phyloP scores from a whole-genome alignment of 2,113 vertebrate species.

The Esox niger region DNA sequence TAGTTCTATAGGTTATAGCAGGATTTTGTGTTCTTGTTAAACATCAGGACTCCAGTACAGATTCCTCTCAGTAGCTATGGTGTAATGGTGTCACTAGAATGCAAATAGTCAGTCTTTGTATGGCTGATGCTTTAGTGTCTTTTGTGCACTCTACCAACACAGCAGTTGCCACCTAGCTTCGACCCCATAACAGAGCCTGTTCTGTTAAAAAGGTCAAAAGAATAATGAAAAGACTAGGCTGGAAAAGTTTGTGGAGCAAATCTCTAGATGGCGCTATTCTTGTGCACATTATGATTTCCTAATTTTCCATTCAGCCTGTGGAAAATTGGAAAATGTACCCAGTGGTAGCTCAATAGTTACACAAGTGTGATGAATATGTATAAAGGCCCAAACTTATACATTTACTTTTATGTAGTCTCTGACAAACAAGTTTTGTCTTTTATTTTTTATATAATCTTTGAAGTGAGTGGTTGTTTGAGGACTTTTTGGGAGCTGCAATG shows the following conservation, averaged over 20 bases:
- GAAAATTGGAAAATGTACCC: too few relatives aligned
- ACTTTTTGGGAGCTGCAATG: slow-evolving; percentile 35
- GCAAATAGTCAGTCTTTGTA: background rate
- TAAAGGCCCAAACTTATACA: too few relatives aligned
- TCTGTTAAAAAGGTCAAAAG: slow-evolving; percentile 3
- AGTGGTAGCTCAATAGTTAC: too few relatives aligned
- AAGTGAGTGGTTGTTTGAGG: background rate
- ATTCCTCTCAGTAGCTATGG: background rate
- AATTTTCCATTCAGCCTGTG: too few relatives aligned
- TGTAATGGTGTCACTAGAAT: background rate
- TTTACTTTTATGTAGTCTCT: too few relatives aligned
- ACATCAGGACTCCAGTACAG: background rate
- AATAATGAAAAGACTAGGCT: background rate
- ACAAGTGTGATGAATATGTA: too few relatives aligned
- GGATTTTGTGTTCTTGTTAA: background rate
- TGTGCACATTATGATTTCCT: background rate
- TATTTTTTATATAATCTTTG: background rate
- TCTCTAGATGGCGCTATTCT: slow-evolving; percentile 48
- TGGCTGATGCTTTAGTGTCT: slow-evolving; percentile 42
- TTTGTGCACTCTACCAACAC: slow-evolving; percentile 48
- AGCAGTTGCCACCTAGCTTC: slow-evolving; percentile 64
- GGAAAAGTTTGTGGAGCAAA: slow-evolving; percentile 4
- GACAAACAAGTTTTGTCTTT: too few relatives aligned
- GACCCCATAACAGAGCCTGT: slow-evolving; percentile 24
- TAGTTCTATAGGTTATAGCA: background rate